Evolutionary conservation across 2,113 vertebrate genomes (phyloP), one percentile per base, ranked within the genome.

Genomic region (Turdus rufiventris): DNA sequence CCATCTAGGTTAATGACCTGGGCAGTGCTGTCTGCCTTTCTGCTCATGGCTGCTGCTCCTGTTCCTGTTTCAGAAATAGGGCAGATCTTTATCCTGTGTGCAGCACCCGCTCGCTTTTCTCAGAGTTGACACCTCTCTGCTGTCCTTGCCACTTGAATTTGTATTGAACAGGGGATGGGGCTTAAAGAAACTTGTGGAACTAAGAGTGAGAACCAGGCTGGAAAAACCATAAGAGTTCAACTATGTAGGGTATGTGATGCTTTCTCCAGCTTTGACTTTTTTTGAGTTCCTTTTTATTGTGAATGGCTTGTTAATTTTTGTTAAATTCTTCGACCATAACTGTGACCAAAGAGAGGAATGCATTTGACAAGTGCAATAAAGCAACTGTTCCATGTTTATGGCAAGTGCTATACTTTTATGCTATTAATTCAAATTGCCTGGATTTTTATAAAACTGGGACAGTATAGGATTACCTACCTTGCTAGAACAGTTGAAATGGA

Each of bases 291-390:
- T 89, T 94, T 93, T 91, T 89, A 91, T 95, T 96, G 84, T 92
- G 92, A 96, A 92, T 95, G 93, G 47, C 91, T 92, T 96, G 93
- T 94, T 96, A 94, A 93, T 92, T 95, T 95, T 96, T 84, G 68
- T 94, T 60, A 78, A 91, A 92, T 95, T 97, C 78, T 96, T 96
- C 54, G 47, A 98, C 97, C 97, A 94, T 97, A 96, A 95, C 98
- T 98, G 98, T 98, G 98, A 98, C 98, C 96, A 98, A 98, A 98
- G 85, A 61, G 77, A 96, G 97, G 98, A 98, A 98, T 98, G 98
- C 97, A 88, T 95, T 92, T 94, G 88, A 96, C 92, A 95, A 97
- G 88, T 96, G 96, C 95, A 96, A 94, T 96, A 97, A 98, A 98
- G 95, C 92, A 96, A 96, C 96, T 97, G 97, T 97, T 97, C 94